Percentiles rank a stretch among this genome's conserved stretches.
Conservation (phyloP, 2,797 vertebrate genomes). For the Echiichthys vipera region DNA sequence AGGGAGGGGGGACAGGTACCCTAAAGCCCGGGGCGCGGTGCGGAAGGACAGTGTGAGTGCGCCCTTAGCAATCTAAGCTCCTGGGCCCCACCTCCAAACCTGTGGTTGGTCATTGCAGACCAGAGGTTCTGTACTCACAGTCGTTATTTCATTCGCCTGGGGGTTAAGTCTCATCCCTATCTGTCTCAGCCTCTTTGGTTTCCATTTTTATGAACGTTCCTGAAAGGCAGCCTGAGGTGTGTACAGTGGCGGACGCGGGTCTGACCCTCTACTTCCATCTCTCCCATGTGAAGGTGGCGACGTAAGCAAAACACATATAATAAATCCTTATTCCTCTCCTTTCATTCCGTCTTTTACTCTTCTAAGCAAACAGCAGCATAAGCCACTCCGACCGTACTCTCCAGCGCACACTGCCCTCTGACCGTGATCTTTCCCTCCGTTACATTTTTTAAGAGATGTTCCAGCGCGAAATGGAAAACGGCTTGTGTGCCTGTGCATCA, state of each 20-base stretch:
- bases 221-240: background rate
- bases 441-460: constrained; percentile 6
- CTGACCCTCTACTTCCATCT: background rate
- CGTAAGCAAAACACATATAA: constrained; percentile 7
- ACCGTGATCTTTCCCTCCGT: constrained; percentile 3
- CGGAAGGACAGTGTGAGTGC: too few relatives aligned
- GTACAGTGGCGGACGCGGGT: background rate
- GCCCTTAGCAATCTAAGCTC: too few relatives aligned
- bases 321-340: background rate
- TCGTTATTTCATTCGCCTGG: too few relatives aligned
- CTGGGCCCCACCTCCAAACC: too few relatives aligned
- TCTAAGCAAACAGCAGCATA: constrained; percentile 12
- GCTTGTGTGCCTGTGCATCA: constrained; percentile 1
- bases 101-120: too few relatives aligned
- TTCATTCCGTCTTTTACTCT: constrained; percentile 4
- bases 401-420: background rate
- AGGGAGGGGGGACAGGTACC: too few relatives aligned
- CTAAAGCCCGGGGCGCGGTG: too few relatives aligned
- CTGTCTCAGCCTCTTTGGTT: background rate
- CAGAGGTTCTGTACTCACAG: too few relatives aligned
- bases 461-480: constrained; percentile 14
- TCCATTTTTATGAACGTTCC: background rate
- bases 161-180: too few relatives aligned
- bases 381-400: constrained; percentile 17
- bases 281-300: background rate